phyloP scores from a whole-genome alignment of 1,140 invertebrate genomes.

The Caenorhabditis tropicalis region DNA sequence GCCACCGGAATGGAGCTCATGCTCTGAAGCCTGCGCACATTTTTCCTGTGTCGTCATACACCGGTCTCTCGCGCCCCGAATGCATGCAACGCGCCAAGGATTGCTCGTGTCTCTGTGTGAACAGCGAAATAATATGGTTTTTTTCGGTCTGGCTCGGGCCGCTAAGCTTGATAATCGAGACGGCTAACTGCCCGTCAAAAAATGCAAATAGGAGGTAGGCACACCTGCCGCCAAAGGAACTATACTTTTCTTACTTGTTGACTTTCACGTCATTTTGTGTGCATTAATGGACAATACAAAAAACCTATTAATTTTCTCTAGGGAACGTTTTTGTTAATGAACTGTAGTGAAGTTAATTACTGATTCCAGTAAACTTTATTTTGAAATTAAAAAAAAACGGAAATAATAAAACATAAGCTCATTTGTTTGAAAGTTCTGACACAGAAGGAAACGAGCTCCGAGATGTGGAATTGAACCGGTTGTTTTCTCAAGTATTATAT shows the following conservation, averaged over 20 bases:
- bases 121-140: slow-evolving; percentile 43
- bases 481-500: background rate
- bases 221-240: background rate
- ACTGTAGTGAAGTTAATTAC: too few relatives aligned
- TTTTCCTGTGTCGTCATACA: slow-evolving; percentile 18
- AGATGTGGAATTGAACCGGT: background rate
- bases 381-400: too few relatives aligned
- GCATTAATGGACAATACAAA: background rate
- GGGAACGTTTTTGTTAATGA: too few relatives aligned
- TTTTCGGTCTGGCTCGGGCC: background rate
- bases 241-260: background rate
- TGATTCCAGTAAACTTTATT: too few relatives aligned
- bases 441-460: slow-evolving; percentile 14
- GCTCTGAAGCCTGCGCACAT: background rate
- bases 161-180: slow-evolving; percentile 41
- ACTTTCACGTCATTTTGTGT: background rate
- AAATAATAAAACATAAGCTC: slow-evolving; percentile 8
- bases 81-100: slow-evolving; percentile 12
- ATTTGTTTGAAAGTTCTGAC: background rate
- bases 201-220: slow-evolving; percentile 41
- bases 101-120: slow-evolving; percentile 36
- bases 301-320: background rate
- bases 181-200: slow-evolving; percentile 28
- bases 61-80: slow-evolving; percentile 17
- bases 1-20: slow-evolving; percentile 41